phyloP scores from a whole-genome alignment of 2,888 invertebrate species.

The Brachyopa scutellaris region DNA sequence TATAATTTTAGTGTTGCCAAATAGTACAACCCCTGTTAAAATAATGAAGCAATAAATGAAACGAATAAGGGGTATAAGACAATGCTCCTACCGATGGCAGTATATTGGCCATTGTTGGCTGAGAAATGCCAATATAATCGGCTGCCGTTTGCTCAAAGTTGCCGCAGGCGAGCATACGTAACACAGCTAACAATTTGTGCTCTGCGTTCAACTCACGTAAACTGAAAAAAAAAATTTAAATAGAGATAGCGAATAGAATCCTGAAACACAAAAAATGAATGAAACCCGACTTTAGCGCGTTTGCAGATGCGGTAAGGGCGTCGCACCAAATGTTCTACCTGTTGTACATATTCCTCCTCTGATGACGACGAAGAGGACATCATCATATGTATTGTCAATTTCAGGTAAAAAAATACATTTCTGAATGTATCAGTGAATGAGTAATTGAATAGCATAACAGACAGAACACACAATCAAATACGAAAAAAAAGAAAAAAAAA shows the following conservation, averaged over 20 bases:
- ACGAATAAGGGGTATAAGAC: no score
- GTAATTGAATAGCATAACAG: no score
- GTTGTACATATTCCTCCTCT: neutral
- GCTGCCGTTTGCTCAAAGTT: constrained; percentile 11
- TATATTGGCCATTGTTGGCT: neutral
- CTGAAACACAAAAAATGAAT: neutral
- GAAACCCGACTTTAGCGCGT: neutral
- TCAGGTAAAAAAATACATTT: neutral
- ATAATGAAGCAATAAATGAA: no score
- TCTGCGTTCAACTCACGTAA: neutral
- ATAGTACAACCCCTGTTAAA: no score
- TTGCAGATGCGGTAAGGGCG: no score
- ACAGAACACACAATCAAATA: no score
- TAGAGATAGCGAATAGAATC: neutral
- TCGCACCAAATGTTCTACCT: no score
- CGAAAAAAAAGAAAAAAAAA: no score
- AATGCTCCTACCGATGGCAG: no score
- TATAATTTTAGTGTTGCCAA: no score
- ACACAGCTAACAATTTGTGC: neutral
- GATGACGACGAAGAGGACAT: neutral
- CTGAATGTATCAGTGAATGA: neutral
- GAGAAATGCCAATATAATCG: neutral
- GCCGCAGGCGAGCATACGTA: neutral
- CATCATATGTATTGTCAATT: no score
- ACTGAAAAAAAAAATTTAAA: neutral